These are phyloP conservation scores for Squalus acanthias DNA, from an alignment of 2,797 vertebrate species.

Conservation along the genomic window DNA sequence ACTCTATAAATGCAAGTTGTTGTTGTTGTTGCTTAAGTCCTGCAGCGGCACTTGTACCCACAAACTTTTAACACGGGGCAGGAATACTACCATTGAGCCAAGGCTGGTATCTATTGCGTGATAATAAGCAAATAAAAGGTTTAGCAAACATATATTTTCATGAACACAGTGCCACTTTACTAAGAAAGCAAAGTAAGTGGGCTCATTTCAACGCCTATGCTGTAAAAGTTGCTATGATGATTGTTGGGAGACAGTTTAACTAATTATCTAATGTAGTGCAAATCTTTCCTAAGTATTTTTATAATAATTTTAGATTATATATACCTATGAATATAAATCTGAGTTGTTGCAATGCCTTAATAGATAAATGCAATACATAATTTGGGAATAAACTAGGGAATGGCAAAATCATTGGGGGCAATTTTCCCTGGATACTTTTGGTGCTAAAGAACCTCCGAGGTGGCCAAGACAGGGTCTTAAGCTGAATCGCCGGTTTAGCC, in stretches of 20 bases:
- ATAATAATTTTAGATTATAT: not conserved
- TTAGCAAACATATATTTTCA: not conserved
- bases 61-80: not conserved
- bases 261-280: not conserved
- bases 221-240: not conserved
- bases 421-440: no score
- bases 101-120: not conserved
- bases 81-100: not conserved
- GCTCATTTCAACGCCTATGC: not conserved
- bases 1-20: no score
- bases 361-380: not conserved
- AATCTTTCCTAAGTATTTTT: not conserved
- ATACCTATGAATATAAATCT: not conserved
- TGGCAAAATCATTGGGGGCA: not conserved
- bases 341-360: not conserved
- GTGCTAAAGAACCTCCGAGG: no score
- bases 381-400: not conserved
- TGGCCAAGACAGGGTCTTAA: no score
- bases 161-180: not conserved
- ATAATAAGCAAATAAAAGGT: not conserved
- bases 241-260: not conserved
- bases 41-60: not conserved
- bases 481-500: no score
- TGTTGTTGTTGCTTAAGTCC: no score
- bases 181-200: not conserved